phyloP scores from a whole-genome alignment of 2,797 vertebrate species.

The Emydoidea blandingii region DNA sequence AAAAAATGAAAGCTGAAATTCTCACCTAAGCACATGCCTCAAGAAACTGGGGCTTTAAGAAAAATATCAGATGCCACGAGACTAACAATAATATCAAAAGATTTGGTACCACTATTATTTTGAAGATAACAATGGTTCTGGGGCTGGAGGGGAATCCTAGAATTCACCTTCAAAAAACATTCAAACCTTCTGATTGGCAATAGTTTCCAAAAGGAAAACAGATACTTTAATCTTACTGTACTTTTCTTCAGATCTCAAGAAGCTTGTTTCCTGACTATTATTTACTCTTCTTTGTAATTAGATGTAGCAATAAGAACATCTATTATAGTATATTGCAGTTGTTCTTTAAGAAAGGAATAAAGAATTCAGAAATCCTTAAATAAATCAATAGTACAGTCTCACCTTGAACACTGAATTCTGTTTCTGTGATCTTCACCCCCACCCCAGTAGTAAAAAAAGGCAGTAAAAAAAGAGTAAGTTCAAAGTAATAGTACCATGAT shows the following conservation, averaged over 20 bases:
- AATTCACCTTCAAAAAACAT: not conserved
- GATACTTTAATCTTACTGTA: not conserved
- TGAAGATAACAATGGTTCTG: too few relatives aligned
- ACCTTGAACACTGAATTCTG: not conserved
- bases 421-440: not conserved
- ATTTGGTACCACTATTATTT: too few relatives aligned
- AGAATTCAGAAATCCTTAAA: not conserved
- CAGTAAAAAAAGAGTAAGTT: too few relatives aligned
- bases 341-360: not conserved
- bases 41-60: not conserved
- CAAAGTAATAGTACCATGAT: too few relatives aligned
- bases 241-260: not conserved
- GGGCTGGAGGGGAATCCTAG: too few relatives aligned
- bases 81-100: too few relatives aligned
- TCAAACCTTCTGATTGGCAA: not conserved
- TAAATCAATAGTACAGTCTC: not conserved
- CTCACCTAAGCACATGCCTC: not conserved
- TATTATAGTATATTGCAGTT: not conserved
- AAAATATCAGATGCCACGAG: not conserved
- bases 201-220: not conserved
- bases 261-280: not conserved
- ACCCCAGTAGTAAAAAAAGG: too few relatives aligned
- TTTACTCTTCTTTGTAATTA: not conserved
- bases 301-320: not conserved
- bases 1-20: not conserved